Evolutionary conservation across 2,797 vertebrate species (phyloP), one percentile per base, ranked within the genome.

Genomic region (Leptatherina wallacei): DNA sequence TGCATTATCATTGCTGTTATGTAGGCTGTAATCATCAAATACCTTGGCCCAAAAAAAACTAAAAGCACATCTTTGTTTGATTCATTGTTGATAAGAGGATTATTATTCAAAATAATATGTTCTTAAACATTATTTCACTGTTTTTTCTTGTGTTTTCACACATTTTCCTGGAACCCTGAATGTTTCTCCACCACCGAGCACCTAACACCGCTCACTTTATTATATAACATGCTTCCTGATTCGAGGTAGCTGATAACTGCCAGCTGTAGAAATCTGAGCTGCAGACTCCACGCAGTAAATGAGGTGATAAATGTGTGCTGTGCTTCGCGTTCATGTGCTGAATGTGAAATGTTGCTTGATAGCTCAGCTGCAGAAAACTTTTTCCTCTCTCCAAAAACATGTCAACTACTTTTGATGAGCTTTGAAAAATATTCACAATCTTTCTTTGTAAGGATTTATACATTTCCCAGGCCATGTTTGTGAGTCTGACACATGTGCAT

Each of bases 221-320:
- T 81, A 51, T 61, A 73, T 77, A 73, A 72, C 1, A 16, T 9
- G 27, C 55, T 40, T 83, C 58, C 73, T 82, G 85, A 85, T 89
- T 83, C 54, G 73, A 71, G 73, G 74, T 69, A 38, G 82, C 82
- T 77, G 86, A 89, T 86, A 81, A 65, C 77, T 63, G 75, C 44
- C 75, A 56, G 79, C 77, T 75, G 80, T 22, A 78, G 68, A 73
- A 77, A 61, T 61, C 65, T 30, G 62, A 64, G 73, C 59, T 77
- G 73, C 72, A 68, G 73, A 69, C 77, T 83, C 47, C 65, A 66
- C 78, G 77, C n/a, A 36, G 71, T 81, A 74, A 84, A 84, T 81
- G 73, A 83, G 70, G 36, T 62, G 78, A 70, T 78, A 32, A 69
- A 27, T 60, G 74, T 80, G 68, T 59, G 38, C 57, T 11, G 74